phyloP scores from a whole-genome alignment of 2,797 vertebrate genomes.

The Masticophis lateralis region DNA sequence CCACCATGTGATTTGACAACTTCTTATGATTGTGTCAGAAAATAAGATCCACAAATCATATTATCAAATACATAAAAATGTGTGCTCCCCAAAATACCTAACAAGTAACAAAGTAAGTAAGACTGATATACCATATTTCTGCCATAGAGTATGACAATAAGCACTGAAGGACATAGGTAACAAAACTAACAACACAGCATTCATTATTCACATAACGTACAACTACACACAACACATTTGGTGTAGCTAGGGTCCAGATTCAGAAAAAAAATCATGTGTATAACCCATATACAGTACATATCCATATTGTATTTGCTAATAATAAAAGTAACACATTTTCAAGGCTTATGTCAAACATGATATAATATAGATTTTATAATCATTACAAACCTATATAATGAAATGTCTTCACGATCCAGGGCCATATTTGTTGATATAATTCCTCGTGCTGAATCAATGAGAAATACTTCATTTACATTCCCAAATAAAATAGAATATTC shows the following conservation, averaged over 20 bases:
- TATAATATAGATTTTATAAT: neutral
- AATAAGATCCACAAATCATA: neutral
- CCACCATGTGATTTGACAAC: neutral
- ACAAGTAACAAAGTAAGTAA: neutral
- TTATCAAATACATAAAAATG: too few species aligned
- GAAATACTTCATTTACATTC: constrained; percentile 80
- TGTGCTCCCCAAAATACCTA: neutral
- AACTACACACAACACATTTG: neutral
- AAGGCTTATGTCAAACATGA: neutral
- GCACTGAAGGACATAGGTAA: neutral
- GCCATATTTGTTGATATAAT: constrained; percentile 77
- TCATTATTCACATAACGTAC: neutral
- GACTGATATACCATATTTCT: neutral
- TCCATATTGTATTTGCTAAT: neutral
- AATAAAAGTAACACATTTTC: neutral
- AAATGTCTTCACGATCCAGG: constrained; percentile 81
- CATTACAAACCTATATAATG: constrained; percentile 82
- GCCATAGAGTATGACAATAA: neutral
- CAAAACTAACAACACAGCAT: neutral
- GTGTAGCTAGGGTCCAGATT: neutral
- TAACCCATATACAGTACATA: neutral
- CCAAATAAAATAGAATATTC: constrained; percentile 86
- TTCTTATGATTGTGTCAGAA: neutral
- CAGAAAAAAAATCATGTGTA: neutral
- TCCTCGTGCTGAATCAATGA: constrained; percentile 79